A percentile compares a stretch with the other conserved stretches of the same genome.
Conservation (phyloP, 2,113 vertebrate genomes). For the Coreoperca whiteheadi region DNA sequence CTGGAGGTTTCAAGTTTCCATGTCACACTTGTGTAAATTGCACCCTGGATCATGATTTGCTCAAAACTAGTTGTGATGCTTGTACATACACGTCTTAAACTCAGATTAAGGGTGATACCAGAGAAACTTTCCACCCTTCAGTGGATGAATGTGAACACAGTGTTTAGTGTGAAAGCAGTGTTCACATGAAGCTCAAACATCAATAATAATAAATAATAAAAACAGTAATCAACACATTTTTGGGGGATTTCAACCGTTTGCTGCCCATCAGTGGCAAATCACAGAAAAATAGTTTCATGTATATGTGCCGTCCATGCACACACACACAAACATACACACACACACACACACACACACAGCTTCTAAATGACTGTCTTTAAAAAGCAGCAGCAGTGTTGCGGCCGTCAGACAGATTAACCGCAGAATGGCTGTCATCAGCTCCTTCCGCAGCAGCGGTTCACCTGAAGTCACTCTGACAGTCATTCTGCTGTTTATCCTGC, state of each 20-base stretch:
- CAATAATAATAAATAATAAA: no score
- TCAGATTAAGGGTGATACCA: neutral
- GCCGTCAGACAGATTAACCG: slow-evolving; percentile 47
- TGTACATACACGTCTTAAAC: neutral
- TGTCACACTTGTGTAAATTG: no score
- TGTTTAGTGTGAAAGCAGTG: neutral
- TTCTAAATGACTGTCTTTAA: slow-evolving; percentile 21
- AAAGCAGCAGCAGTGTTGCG: slow-evolving; percentile 21
- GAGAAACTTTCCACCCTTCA: neutral
- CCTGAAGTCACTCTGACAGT: slow-evolving; percentile 52
- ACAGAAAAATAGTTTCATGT: neutral
- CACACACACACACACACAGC: neutral
- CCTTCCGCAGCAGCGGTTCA: slow-evolving; percentile 31
- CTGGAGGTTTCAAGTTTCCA: neutral
- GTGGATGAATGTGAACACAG: neutral
- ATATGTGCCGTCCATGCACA: neutral
- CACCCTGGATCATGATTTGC: neutral
- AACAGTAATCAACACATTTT: neutral
- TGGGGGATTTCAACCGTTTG: neutral
- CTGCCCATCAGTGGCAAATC: neutral
- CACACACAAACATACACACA: no score
- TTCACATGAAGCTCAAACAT: neutral
- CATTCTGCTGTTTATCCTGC: slow-evolving; percentile 32
- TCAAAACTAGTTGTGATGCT: neutral
- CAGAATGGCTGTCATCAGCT: slow-evolving; percentile 40